phyloP scores from a whole-genome alignment of 1,140 invertebrate genomes.

The Nomia melanderi region DNA sequence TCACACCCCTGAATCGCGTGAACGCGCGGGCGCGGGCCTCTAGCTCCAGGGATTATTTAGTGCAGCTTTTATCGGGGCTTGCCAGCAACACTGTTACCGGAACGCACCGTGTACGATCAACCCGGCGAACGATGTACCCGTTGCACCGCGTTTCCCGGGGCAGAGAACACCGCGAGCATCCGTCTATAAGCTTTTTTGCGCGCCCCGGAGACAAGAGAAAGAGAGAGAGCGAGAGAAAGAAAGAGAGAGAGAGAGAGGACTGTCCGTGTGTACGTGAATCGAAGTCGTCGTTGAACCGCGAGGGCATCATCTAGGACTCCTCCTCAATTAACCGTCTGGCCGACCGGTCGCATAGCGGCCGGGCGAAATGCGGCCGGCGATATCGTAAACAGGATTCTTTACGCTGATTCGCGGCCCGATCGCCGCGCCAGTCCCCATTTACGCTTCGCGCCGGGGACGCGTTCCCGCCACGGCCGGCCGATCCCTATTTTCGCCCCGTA shows the following conservation, averaged over 20 bases:
- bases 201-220: no score
- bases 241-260: no score
- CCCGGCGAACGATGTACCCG: neutral
- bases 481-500: slow-evolving; percentile 36
- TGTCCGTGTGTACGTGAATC: slow-evolving; percentile 44
- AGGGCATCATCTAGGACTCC: slow-evolving; percentile 35
- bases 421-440: slow-evolving; percentile 56
- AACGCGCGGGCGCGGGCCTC: neutral
- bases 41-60: slow-evolving; percentile 45
- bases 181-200: no score
- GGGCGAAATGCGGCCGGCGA: slow-evolving; percentile 38
- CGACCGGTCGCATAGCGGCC: slow-evolving; percentile 46
- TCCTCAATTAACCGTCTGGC: slow-evolving; percentile 67
- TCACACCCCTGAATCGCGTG: no score
- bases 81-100: slow-evolving; percentile 14
- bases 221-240: no score
- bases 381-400: slow-evolving; percentile 73
- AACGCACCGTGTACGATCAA: no score
- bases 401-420: slow-evolving; percentile 67
- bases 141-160: no score
- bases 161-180: no score
- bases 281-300: slow-evolving; percentile 33
- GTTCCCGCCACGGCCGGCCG: no score
- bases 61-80: slow-evolving; percentile 30
- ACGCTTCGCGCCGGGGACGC: slow-evolving; percentile 51